Evolutionary conservation across 2,797 vertebrate genomes (phyloP), one percentile per base, ranked within the genome.

Genomic region (Amblyopsis hoosieri): DNA sequence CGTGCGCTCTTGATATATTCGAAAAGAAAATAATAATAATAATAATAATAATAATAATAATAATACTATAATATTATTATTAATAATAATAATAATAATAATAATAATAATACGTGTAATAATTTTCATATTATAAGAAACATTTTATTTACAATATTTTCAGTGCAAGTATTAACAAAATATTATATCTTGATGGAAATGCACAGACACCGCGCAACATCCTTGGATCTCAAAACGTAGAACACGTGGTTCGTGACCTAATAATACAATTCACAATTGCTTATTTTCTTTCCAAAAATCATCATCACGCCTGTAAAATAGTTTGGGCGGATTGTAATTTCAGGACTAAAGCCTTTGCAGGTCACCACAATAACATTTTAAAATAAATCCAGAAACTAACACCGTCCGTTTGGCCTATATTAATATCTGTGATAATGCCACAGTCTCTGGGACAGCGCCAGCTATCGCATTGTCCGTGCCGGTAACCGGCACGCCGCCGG

Each of bases 81-180:
- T 54, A 33, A 50, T 29, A 47, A n/a, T 47, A 53, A 53, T 33
- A 51, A 23, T 54, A 33, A 50, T 29, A 47, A n/a, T 48, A 54
- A 53, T 33, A 52, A 57, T 47, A 47, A 29, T 29, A 29, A 29
- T 29, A 29, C 13, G 13, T 55, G 8, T 17, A 66, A 37, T 15
- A 66, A 53, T 58, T 85, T 90, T 29, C 33, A 75, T 92, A 93
- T 90, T 85, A 83, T 93, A 95, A 90, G 91, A 95, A 96, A 95
- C 89, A 81, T 94, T 98, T 98, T 96, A 98, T 98, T 97, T 98
- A 98, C 96, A 98, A 80, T 87, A 85, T 83, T 84, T 87, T 94
- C 93, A 93, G 93, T 94, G 94, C 94, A 94, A 93, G 90, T 90
- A 87, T 88, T 85, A 86, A 93, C 85, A 92, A 93, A 93, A 92